These are phyloP conservation scores for Callionymus lyra DNA, from an alignment of 2,113 vertebrate species.

Conservation along the genomic window DNA sequence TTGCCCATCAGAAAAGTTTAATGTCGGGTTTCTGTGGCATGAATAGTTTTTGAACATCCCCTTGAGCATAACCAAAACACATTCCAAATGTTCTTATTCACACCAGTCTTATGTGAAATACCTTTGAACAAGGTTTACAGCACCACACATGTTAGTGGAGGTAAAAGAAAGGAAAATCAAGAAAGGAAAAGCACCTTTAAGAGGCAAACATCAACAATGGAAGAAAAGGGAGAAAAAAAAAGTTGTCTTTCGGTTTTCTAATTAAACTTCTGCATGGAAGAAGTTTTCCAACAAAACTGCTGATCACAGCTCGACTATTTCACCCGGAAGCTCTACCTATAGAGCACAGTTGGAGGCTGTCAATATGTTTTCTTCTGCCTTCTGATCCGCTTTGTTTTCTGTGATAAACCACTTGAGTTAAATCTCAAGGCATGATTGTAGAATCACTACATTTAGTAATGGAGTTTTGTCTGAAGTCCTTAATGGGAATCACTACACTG, in stretches of 20 bases:
- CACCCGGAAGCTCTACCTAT: too few species aligned
- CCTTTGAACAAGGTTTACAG: slow-evolving; percentile 26
- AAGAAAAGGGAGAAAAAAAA: slow-evolving; percentile 20
- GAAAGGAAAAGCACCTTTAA: slow-evolving; percentile 39
- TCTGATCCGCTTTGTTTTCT: too few species aligned
- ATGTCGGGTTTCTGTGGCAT: too few species aligned
- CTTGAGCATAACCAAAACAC: slow-evolving; percentile 10
- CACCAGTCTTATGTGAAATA: slow-evolving; percentile 32
- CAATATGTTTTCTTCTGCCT: background rate
- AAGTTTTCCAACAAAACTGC: slow-evolving; percentile 28
- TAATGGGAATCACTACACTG: slow-evolving; percentile 6
- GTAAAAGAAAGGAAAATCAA: slow-evolving; percentile 43
- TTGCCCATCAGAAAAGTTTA: too few species aligned
- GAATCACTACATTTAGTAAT: too few species aligned
- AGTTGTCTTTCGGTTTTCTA: too few species aligned
- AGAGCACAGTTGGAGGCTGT: too few species aligned
- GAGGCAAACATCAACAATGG: slow-evolving; percentile 18
- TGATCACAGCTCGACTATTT: too few species aligned
- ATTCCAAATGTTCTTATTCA: slow-evolving; percentile 5
- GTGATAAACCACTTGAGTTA: background rate
- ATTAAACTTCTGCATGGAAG: slow-evolving; percentile 9
- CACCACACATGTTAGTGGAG: slow-evolving; percentile 38
- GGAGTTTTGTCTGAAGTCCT: background rate
- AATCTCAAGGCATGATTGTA: background rate
- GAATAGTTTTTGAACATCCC: too few species aligned